Evolutionary conservation across 2,113 vertebrate species (phyloP), one percentile per base, ranked within the genome.

Genomic region (Motacilla alba): DNA sequence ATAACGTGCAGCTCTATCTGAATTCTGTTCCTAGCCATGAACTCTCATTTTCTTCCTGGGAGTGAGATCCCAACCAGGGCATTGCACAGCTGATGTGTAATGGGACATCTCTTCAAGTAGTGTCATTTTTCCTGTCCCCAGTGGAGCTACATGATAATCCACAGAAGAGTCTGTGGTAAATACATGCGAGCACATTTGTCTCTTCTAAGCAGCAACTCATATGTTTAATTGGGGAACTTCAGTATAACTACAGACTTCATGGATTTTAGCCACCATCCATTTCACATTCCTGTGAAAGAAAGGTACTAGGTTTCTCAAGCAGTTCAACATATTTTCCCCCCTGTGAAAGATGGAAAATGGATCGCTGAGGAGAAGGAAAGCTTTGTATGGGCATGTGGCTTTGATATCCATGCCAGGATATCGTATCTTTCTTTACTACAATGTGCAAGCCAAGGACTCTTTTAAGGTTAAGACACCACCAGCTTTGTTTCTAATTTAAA

Each of bases 401-500:
- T 87, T 90, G 59, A 87, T 44, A 90, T 59, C 35, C 17, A 28
- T 0, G 3, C 30, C 53, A 95, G 33, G 41, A 69, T 70, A 46
- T 50, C 2, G 1, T 20, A 10, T 13, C 46, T 83, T 55, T 89
- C 66, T 92, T 78, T 53, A 52, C 28, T 53, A 55, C 5, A 47
- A 5, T 67, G 90, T 75, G n/a, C 35, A 83, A 95, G 35, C 30
- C 52, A 67, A 67, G 8, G 14, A 7, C 8, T 81, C 76, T 83
- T 81, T 70, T 43, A 88, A 90, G 23, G 26, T 68, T 68, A 74
- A 62, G 15, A 59, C 31, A 37, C 24, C 46, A 76, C 31, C 22
- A 50, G 49, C 9, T 95, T 96, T 87, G 64, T 86, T 95, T 88
- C 60, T 83, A 72, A 55, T 94, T 67, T 68, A 62, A 86, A 89